Percentiles rank a stretch among this genome's conserved stretches.
Conservation (phyloP, 2,113 vertebrate genomes). For the Ptychochromis oligacanthus region DNA sequence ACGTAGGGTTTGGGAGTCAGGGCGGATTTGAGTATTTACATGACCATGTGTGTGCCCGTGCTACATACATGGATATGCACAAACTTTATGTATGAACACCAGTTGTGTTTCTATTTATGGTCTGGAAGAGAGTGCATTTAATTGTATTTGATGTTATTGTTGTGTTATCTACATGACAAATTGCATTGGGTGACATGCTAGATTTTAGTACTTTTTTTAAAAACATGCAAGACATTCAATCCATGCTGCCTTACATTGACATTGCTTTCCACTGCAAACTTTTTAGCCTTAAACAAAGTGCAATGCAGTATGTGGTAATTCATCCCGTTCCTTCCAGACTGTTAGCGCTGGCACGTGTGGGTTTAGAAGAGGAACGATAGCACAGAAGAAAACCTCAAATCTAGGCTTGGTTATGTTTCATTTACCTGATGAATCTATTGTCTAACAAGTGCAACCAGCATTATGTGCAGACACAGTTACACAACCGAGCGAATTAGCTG, state of each 20-base stretch:
- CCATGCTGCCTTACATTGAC: slow-evolving; percentile 95
- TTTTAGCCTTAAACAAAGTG: slow-evolving; percentile 91
- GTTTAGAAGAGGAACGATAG: slow-evolving; percentile 50
- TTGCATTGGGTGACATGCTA: slow-evolving; percentile 48
- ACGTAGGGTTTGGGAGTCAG: slow-evolving; percentile 40
- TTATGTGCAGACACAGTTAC: slow-evolving; percentile 3
- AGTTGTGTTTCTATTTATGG: slow-evolving; percentile 71
- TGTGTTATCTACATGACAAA: slow-evolving; percentile 37
- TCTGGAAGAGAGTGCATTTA: slow-evolving; percentile 64
- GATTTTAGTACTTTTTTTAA: slow-evolving; percentile 54
- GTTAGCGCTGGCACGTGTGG: slow-evolving; percentile 59
- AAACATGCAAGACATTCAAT: slow-evolving; percentile 79
- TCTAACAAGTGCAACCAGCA: slow-evolving; percentile 10
- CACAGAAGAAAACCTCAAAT: slow-evolving; percentile 20
- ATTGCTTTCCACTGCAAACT: slow-evolving; percentile 88
- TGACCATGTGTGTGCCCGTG: slow-evolving; percentile 46
- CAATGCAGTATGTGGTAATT: slow-evolving; percentile 73
- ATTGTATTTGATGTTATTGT: slow-evolving; percentile 37
- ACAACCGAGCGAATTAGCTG: slow-evolving; percentile 7
- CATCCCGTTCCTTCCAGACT: slow-evolving; percentile 46
- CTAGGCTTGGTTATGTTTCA: background rate
- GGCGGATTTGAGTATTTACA: slow-evolving; percentile 42
- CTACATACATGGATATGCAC: slow-evolving; percentile 52
- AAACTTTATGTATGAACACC: slow-evolving; percentile 48
- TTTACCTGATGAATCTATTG: slow-evolving; percentile 12